A percentile compares a stretch with the other conserved stretches of the same genome.
Evolutionary conservation across 2,113 vertebrate species (phyloP).

Genomic region (Rhinopomastus cyanomelas): DNA sequence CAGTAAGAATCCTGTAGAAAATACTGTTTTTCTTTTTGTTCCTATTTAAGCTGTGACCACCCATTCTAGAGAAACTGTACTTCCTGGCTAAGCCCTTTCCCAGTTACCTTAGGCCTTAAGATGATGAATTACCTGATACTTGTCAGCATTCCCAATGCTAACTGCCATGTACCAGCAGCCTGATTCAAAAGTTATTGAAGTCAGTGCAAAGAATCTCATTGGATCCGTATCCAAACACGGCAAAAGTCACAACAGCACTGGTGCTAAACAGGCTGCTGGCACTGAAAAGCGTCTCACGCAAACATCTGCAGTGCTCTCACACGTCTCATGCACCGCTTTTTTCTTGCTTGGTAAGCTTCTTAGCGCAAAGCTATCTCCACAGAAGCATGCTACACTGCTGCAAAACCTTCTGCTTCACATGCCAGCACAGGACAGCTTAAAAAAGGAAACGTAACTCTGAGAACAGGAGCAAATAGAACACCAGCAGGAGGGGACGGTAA

Average conservation of each 20-base stretch:
- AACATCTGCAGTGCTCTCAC: background rate
- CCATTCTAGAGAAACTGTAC: background rate
- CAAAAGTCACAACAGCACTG: background rate
- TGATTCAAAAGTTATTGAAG: background rate
- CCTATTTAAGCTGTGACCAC: background rate
- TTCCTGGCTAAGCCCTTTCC: background rate
- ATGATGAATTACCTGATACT: background rate
- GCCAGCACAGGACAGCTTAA: slow-evolving; percentile 22
- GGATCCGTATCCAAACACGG: background rate
- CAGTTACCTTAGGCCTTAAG: background rate
- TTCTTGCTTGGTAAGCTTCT: slow-evolving; percentile 3
- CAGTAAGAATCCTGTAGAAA: background rate
- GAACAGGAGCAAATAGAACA: slow-evolving; percentile 26
- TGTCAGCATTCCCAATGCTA: background rate
- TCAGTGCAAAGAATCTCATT: slow-evolving; percentile 29
- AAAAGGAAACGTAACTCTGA: slow-evolving; percentile 23
- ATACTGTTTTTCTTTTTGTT: background rate
- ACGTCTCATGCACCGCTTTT: background rate
- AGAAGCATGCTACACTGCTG: background rate
- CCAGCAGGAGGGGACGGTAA: slow-evolving; percentile 26
- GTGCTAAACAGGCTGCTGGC: background rate
- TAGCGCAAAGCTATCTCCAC: background rate
- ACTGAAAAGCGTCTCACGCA: slow-evolving; percentile 6
- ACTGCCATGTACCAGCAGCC: background rate
- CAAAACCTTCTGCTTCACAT: slow-evolving; percentile 27